phyloP scores from a whole-genome alignment of 2,888 invertebrate genomes.

The Allolobophora icterica region DNA sequence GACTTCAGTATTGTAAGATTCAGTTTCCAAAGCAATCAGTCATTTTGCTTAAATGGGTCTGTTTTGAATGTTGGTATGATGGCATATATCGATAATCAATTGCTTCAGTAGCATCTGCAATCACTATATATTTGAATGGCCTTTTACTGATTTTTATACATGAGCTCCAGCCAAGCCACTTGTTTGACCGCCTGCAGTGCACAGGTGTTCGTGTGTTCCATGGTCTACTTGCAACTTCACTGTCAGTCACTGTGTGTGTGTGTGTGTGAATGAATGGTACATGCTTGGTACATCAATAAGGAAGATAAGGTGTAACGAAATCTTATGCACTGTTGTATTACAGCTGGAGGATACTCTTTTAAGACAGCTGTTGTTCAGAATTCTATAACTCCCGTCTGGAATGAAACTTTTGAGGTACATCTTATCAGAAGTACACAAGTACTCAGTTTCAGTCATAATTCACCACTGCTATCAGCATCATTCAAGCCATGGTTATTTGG shows the following conservation, averaged over 20 bases:
- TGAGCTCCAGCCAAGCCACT: neutral
- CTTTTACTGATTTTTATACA: neutral
- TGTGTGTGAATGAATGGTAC: neutral
- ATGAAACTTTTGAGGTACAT: slow-evolving; percentile 93
- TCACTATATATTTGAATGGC: neutral
- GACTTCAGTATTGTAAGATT: neutral
- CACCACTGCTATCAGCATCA: neutral
- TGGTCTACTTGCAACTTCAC: neutral
- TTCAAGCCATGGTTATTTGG: too few relatives aligned
- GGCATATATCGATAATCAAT: neutral
- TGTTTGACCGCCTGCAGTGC: neutral
- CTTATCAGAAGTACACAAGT: neutral
- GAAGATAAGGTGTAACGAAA: neutral
- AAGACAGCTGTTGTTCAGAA: slow-evolving; percentile 92
- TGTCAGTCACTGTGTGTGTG: neutral
- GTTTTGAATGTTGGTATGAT: neutral
- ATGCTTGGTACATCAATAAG: neutral
- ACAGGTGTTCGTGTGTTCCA: neutral
- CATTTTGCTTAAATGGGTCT: neutral
- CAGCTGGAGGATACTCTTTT: slow-evolving; percentile 90
- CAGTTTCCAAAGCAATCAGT: neutral
- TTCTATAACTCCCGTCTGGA: slow-evolving; percentile 94
- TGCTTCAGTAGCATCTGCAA: neutral
- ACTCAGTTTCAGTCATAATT: neutral
- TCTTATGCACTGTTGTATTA: slow-evolving; percentile 57